A percentile compares a stretch with the other conserved stretches of the same genome.
phyloP scores from a whole-genome alignment of 2,888 invertebrate species.

The Spisula solida region DNA sequence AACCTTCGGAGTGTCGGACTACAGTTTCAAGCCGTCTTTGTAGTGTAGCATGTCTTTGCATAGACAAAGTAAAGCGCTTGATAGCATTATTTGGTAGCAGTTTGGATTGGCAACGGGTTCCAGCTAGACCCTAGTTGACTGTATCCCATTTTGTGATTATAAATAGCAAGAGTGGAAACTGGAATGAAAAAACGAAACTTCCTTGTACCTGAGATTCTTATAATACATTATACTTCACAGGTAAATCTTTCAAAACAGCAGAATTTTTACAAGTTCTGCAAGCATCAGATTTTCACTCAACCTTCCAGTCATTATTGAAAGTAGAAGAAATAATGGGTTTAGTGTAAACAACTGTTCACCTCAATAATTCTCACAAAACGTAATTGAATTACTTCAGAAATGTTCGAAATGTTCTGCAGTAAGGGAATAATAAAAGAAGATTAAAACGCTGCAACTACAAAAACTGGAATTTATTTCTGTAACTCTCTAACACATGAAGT shows the following conservation, averaged over 20 bases:
- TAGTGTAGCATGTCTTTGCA: too few species aligned
- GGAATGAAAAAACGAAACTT: neutral
- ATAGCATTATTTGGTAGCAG: too few species aligned
- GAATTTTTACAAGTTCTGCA: slow-evolving; percentile 34
- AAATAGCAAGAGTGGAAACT: neutral
- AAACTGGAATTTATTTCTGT: too few species aligned
- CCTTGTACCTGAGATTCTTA: slow-evolving; percentile 34
- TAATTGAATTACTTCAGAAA: neutral
- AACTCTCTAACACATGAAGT: too few species aligned
- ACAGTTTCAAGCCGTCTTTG: too few species aligned
- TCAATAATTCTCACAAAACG: neutral
- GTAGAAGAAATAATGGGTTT: slow-evolving; percentile 15
- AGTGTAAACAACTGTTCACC: slow-evolving; percentile 19
- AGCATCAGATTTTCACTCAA: slow-evolving; percentile 33
- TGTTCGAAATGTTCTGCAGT: neutral
- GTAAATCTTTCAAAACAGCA: slow-evolving; percentile 29
- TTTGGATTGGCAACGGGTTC: too few species aligned
- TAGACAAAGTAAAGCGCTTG: too few species aligned
- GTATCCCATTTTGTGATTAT: neutral
- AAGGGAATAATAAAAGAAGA: neutral
- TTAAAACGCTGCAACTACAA: neutral
- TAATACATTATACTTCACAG: slow-evolving; percentile 32
- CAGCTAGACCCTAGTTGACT: too few species aligned
- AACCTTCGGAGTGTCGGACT: too few species aligned
- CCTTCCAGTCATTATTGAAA: slow-evolving; percentile 10